Base-by-base conservation (phyloP, 2,888 invertebrate genomes). In the Oligia fasciuncula region DNA sequence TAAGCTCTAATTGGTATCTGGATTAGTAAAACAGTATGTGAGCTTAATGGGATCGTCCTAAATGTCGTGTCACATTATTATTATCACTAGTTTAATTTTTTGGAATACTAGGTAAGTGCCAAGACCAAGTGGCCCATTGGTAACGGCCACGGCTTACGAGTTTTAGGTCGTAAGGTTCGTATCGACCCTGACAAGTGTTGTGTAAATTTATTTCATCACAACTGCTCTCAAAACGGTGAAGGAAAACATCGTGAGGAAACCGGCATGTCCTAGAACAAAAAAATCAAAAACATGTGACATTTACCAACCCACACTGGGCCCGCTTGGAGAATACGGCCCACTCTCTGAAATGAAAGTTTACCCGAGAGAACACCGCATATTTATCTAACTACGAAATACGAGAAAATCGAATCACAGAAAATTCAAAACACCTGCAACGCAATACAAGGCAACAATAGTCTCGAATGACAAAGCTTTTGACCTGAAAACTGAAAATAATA, bases 381-480 rank as follows among this genome's bases (percentile, higher is more conserved):
- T 29, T 29, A 67, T 19, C 35, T n/a, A 40, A 75, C 66, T 83
- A 67, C 1, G 29, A 77, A 62, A 71, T 66, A 70, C 23, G 17
- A 60, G 35, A 57, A 49, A 49, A 66, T 63, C 57, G 1, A 35
- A 49, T 63, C 49, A 60, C 51, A 60, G 43, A 60, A 40, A 65
- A 84, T 69, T 63, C 29, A 79, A 84, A 85, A 85, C 81, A 84
- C 76, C 81, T 73, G 71, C 85, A 76, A 69, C 19, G 54, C 70
- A 71, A 60, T 51, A 60, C 67, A 14, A 4, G 14, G 17, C 70
- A 67, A 74, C 84, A 77, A 73, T 60, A 46, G 77, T 68, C 40
- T 77, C 83, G 40, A 68, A 83, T 84, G 40, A 86, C 84, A 84
- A 84, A 84, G 84, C 75, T 73, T 71, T 73, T 70, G 62, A 54